Evolutionary conservation across 2,888 invertebrate genomes (phyloP).

Genomic region (Euplexia lucipara): DNA sequence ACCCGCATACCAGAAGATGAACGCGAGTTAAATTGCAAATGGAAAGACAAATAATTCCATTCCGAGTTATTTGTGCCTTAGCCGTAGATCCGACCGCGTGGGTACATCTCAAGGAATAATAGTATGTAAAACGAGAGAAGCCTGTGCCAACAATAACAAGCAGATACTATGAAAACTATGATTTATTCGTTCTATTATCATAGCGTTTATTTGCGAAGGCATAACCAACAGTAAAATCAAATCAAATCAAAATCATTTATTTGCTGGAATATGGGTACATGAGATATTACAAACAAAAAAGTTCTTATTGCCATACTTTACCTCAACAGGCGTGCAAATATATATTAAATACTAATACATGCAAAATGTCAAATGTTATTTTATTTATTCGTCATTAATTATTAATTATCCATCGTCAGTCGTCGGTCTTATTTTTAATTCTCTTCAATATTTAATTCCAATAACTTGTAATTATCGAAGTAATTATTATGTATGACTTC

Average conservation of each 20-base stretch:
- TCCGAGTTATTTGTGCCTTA: slow-evolving; percentile 68
- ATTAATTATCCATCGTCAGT: too few species aligned
- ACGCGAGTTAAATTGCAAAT: slow-evolving; percentile 66
- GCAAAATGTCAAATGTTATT: too few species aligned
- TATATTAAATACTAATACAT: too few species aligned
- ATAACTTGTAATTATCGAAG: slow-evolving; percentile 15
- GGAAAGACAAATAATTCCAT: slow-evolving; percentile 75
- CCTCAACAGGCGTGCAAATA: too few species aligned
- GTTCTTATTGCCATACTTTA: too few species aligned
- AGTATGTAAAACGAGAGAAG: slow-evolving; percentile 68
- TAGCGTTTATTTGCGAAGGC: slow-evolving; percentile 20
- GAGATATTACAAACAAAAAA: too few species aligned
- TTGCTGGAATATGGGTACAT: too few species aligned
- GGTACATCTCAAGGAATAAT: slow-evolving; percentile 59
- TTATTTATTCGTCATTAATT: too few species aligned
- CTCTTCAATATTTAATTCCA: slow-evolving; percentile 11
- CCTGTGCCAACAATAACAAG: slow-evolving; percentile 68
- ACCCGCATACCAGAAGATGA: slow-evolving; percentile 70
- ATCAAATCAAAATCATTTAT: too few species aligned
- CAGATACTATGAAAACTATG: slow-evolving; percentile 57
- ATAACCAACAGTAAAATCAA: too few species aligned
- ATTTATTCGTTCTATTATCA: slow-evolving; percentile 55
- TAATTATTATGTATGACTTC: slow-evolving; percentile 27
- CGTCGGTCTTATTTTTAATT: slow-evolving; percentile 2
- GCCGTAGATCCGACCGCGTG: slow-evolving; percentile 57